Base-by-base conservation (phyloP, 2,797 vertebrate genomes). In the Gallinago nigripennis region DNA sequence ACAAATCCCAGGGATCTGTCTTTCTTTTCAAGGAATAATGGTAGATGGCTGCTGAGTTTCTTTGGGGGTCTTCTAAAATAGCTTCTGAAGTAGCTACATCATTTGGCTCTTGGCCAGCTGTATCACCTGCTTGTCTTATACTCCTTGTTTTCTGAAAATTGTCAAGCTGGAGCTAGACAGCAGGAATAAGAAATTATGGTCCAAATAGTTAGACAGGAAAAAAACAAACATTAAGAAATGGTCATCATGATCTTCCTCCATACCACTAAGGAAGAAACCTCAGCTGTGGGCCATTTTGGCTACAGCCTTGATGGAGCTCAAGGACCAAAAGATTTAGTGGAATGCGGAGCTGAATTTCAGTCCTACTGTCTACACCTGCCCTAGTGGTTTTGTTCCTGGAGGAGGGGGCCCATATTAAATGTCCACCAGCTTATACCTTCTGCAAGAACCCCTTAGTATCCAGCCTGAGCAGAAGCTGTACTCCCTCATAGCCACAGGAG, bases 401-500 rank as follows among this genome's bases (percentile, higher is more conserved):
- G 50, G 15, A 51, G 16, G 9, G 3, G 23, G 3, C 6, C 11
- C 5, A 2, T 69, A 53, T 65, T 73, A 33, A 33, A 2, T 16
- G 11, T 37, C 16, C 21, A 45, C 10, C 31, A 66, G 17, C n/a
- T 54, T 61, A 45, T 37, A 35, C 3, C 16, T 77, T 53, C 25
- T 53, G 12, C 54, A 51, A 75, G n/a, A 90, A 15, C 5, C 18
- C 28, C 10, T 61, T 18, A 61, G n/a, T 19, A 45, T 39, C 33
- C 48, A 88, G 28, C 17, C 43, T 39, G 43, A 80, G 39, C 18
- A 25, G 24, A 78, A n/a, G 23, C 37, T 70, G 48, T 31, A 48
- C 21, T 58, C 18, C 31, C 46, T 85, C 25, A 35, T 1, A 43
- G 21, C n/a, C 0, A 0, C 61, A 65, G 82, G 53, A 81, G 16